Base-by-base conservation (phyloP, 2,113 vertebrate genomes). In the Aleadryas rufinucha region DNA sequence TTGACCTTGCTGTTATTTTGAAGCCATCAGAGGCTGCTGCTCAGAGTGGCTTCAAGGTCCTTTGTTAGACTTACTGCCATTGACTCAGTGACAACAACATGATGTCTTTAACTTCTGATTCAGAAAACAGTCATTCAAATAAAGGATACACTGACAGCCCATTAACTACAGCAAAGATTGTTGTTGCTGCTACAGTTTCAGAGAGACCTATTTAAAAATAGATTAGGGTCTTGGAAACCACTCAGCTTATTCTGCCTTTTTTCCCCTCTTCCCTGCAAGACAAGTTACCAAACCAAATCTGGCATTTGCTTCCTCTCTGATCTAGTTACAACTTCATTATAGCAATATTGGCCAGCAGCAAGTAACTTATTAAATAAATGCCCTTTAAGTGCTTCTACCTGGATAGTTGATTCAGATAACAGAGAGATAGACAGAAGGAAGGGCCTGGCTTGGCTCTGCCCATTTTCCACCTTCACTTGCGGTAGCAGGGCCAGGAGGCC, bases 291-390 rank as follows among this genome's bases (percentile, higher is more conserved):
- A 97, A 97, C 74, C 82, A 68, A 90, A 91, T 63, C 80, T 92
- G 92, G 91, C 95, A 96, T 84, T 94, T 97, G 87, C 87, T 96
- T 97, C 93, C 93, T 75, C 83, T 74, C 74, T 89, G 96, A 97
- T 98, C 91, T 96, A 97, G 97, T 97, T 97, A 96, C 87, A 88
- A 97, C 96, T 97, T 98, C 95, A 98, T 98, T 98, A 97, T 75
- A 92, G 79, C 89, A 95, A 95, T 96, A 97, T 97, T 95, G 97
- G 93, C 93, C 93, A 96, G 94, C 95, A 94, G 89, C 70, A 95
- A 96, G 93, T 85, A 95, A 96, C 94, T 96, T 97, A 98, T 97
- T 88, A 97, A 97, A 97, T 98, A 96, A 97, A 97, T 97, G 95
- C 90, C 94, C 97, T 95, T 97, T 97, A 96, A 91, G 96, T 72